Conservation (phyloP, 2,797 vertebrate species). For the Cryptoprocta ferox region DNA sequence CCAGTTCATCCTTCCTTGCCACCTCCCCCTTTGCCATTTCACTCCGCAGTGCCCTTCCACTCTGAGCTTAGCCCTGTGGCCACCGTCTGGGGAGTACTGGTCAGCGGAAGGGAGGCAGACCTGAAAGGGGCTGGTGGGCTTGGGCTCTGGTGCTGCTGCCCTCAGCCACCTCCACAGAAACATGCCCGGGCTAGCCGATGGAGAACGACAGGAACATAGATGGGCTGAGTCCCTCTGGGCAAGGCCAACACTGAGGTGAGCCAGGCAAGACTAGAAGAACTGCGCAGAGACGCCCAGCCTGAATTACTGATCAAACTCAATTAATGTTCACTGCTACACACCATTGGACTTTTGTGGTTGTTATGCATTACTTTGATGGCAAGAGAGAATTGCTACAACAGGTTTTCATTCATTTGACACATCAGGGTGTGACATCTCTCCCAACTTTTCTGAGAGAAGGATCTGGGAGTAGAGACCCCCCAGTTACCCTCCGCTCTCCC, state of each 20-base stretch:
- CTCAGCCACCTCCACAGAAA: neutral
- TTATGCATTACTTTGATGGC: neutral
- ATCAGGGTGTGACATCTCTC: neutral
- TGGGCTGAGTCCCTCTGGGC: neutral
- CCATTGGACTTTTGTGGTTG: neutral
- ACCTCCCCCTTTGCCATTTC: neutral
- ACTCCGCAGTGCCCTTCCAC: neutral
- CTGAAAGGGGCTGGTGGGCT: neutral
- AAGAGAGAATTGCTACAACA: neutral
- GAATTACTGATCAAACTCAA: neutral
- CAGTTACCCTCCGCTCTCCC: neutral
- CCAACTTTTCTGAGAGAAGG: neutral
- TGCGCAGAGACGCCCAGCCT: neutral
- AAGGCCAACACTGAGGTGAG: neutral
- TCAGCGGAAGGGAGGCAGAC: neutral
- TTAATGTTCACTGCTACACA: neutral
- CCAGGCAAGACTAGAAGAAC: neutral
- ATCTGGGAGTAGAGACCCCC: neutral
- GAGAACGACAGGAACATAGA: fast-evolving
- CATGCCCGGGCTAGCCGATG: neutral
- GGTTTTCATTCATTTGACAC: neutral
- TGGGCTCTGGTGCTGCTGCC: neutral
- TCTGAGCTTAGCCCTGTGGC: neutral
- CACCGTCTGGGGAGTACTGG: neutral
- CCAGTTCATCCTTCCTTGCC: too few relatives aligned